Evolutionary conservation across 2,113 vertebrate genomes (phyloP).

Genomic region (Hyla sarda): DNA sequence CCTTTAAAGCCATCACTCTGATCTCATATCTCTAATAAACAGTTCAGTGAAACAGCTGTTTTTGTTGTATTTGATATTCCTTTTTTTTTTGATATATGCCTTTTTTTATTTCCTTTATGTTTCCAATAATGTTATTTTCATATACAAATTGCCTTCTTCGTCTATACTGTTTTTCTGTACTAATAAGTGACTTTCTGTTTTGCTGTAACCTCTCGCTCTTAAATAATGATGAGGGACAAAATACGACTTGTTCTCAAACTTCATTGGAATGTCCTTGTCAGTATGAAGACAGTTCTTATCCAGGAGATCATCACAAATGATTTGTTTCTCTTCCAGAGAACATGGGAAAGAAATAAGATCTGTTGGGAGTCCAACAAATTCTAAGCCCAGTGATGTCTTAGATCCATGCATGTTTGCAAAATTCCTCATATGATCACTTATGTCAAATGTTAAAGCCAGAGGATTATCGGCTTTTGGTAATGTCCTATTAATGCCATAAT

Average conservation of each 20-base stretch:
- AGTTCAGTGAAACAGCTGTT: background rate
- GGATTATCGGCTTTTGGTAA: background rate
- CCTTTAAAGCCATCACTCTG: no score
- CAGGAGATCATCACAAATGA: background rate
- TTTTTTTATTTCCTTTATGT: background rate
- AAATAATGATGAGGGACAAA: background rate
- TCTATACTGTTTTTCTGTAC: constrained; percentile 5
- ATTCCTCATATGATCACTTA: constrained; percentile 30
- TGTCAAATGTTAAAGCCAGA: constrained; percentile 30
- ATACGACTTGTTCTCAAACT: constrained; percentile 43
- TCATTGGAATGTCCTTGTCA: background rate
- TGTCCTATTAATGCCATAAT: background rate
- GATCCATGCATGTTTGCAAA: background rate
- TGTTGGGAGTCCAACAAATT: background rate
- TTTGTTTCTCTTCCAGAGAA: background rate
- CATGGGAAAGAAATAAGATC: background rate
- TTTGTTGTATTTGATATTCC: background rate
- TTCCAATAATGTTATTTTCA: constrained; percentile 20
- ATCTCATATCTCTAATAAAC: background rate
- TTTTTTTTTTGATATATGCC: background rate
- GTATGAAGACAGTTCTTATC: background rate
- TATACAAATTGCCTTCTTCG: constrained; percentile 11
- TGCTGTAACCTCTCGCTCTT: background rate
- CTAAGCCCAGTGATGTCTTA: background rate
- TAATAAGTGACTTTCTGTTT: background rate